phyloP scores from a whole-genome alignment of 2,113 vertebrate species.

The Sinocyclocheilus anshuiensis region DNA sequence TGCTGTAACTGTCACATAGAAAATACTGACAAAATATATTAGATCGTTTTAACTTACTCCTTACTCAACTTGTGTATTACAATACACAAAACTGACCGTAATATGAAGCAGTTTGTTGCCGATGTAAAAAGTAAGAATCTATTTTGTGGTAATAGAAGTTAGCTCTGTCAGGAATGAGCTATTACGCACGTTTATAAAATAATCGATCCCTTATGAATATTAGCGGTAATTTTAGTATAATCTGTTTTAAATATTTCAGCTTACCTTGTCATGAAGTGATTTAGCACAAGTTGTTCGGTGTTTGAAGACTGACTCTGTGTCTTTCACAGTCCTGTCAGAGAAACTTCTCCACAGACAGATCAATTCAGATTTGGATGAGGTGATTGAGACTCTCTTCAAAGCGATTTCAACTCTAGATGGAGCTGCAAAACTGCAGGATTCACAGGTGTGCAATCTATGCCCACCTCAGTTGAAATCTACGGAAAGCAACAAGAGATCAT shows the following conservation, averaged over 20 bases:
- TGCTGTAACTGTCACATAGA: neutral
- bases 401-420: slow-evolving; percentile 66
- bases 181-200: neutral
- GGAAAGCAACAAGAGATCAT: neutral
- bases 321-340: slow-evolving; percentile 72
- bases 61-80: neutral
- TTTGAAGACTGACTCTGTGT: neutral
- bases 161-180: neutral
- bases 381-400: slow-evolving; percentile 79
- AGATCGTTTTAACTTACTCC: neutral
- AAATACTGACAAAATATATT: neutral
- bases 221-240: neutral
- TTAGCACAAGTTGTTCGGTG: neutral
- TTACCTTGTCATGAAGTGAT: neutral
- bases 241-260: neutral
- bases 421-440: slow-evolving; percentile 60
- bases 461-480: neutral
- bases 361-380: slow-evolving; percentile 58
- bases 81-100: neutral
- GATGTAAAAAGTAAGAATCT: slow-evolving; percentile 66
- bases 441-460: slow-evolving; percentile 60
- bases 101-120: slow-evolving; percentile 64
- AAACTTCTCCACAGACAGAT: slow-evolving; percentile 70
- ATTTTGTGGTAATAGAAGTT: neutral
- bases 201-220: neutral